These are phyloP conservation scores for Varanus salvator DNA, from an alignment of 2,113 vertebrate species.

Conservation along the genomic window DNA sequence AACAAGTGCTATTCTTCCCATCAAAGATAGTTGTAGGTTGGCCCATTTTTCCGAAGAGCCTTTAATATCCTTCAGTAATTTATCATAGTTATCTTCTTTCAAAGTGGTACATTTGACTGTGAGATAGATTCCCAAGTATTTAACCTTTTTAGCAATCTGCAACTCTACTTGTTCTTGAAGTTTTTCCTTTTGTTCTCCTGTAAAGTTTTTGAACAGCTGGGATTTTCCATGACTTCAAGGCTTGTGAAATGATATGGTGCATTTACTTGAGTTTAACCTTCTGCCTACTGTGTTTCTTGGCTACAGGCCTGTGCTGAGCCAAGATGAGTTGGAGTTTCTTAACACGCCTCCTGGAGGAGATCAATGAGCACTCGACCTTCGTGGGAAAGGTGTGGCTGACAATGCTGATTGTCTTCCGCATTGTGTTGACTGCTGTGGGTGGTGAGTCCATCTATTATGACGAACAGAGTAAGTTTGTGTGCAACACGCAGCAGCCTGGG, in stretches of 20 bases:
- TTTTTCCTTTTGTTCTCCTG: no score
- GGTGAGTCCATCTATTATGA: constrained; percentile 92
- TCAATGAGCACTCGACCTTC: constrained; percentile 92
- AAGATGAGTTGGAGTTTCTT: constrained; percentile 94
- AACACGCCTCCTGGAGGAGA: constrained; percentile 89
- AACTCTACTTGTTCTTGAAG: no score
- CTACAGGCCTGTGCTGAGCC: constrained; percentile 48
- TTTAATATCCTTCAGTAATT: no score
- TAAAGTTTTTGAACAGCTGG: no score
- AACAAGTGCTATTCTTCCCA: no score
- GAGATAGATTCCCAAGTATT: no score
- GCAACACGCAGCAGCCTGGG: constrained; percentile 89
- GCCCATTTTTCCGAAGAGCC: no score
- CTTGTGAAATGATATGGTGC: rapidly evolving
- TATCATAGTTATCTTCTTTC: no score
- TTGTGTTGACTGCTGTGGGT: constrained; percentile 88
- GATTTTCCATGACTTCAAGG: neutral
- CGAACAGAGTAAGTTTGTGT: constrained; percentile 90
- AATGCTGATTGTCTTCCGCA: constrained; percentile 88
- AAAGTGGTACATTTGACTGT: no score
- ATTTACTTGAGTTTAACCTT: constrained; percentile 17
- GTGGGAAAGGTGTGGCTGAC: constrained; percentile 93
- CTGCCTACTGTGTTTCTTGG: constrained; percentile 40
- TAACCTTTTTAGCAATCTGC: no score
- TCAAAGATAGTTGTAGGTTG: no score